phyloP scores from a whole-genome alignment of 1,140 invertebrate species.

The Hycleus cichorii region DNA sequence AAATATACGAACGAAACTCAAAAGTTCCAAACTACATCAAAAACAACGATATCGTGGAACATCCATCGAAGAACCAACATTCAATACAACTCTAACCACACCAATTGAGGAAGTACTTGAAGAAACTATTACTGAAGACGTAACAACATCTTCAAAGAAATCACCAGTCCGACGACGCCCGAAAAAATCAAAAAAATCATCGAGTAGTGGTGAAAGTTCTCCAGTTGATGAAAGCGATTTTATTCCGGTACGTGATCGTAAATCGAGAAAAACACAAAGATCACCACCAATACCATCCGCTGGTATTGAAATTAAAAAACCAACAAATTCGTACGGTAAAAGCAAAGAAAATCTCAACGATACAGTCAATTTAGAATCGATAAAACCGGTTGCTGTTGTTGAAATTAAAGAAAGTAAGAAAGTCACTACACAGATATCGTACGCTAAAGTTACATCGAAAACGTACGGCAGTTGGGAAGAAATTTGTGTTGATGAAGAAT shows the following conservation, averaged over 20 bases:
- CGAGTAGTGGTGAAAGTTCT: background rate
- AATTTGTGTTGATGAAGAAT: background rate
- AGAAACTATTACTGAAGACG: conserved; percentile 24
- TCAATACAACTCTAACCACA: conserved; percentile 23
- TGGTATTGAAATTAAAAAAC: too few species aligned
- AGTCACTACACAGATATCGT: conserved; percentile 20
- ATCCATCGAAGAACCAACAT: conserved; percentile 20
- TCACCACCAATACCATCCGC: too few species aligned
- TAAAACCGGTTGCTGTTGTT: conserved; percentile 2
- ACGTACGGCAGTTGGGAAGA: background rate
- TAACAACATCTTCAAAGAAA: too few species aligned
- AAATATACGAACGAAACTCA: conserved; percentile 6
- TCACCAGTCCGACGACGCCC: background rate
- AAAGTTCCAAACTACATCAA: too few species aligned
- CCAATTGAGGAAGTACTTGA: conserved; percentile 30
- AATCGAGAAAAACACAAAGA: too few species aligned
- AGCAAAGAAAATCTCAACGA: background rate
- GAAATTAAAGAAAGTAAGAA: conserved; percentile 27
- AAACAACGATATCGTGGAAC: background rate
- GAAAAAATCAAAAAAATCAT: conserved; percentile 7
- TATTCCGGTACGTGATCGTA: too few species aligned
- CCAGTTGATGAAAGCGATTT: background rate
- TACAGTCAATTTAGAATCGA: background rate
- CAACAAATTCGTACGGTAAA: background rate
- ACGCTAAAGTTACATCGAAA: conserved; percentile 23